A percentile compares a stretch with the other conserved stretches of the same genome.
Conservation (phyloP, 2,888 invertebrate genomes). For the Micropterix aruncella region DNA sequence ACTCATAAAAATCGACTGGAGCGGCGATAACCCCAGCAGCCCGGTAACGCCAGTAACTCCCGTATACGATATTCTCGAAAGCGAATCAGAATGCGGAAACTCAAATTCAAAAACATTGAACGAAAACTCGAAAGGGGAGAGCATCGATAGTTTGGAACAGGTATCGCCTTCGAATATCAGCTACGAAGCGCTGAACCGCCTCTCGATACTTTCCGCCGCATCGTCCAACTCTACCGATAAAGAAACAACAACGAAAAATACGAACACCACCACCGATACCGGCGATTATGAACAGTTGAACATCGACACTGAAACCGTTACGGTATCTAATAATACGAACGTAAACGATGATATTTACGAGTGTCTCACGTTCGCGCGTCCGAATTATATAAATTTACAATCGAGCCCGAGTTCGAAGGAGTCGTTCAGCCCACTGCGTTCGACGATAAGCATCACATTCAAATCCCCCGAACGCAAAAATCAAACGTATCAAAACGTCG, state of each 20-base stretch:
- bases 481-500: conserved; percentile 29
- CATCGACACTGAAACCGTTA: conserved; percentile 1
- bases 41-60: conserved; percentile 28
- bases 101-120: conserved; percentile 19
- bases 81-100: conserved; percentile 30
- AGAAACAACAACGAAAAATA: conserved; percentile 2
- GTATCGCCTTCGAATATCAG: conserved; percentile 31
- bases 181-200: conserved; percentile 33
- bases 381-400: conserved; percentile 32
- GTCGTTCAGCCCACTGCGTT: conserved; percentile 44
- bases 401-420: conserved; percentile 32
- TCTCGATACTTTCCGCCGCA: conserved; percentile 26
- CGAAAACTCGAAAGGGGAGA: conserved; percentile 17
- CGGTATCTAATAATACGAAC: conserved; percentile 13
- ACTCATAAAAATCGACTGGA: conserved; percentile 33
- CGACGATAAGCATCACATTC: conserved; percentile 60
- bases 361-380: conserved; percentile 26
- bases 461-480: conserved; percentile 39
- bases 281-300: conserved; percentile 9
- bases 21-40: conserved; percentile 24
- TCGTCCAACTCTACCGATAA: conserved; percentile 23
- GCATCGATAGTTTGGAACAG: conserved; percentile 20
- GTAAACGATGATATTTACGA: conserved; percentile 24
- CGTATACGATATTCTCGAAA: conserved; percentile 28
- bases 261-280: conserved; percentile 6